These are phyloP conservation scores for Lepidocyrtinus sp. DNA, from an alignment of 2,888 invertebrate genomes.

Conservation along the genomic window DNA sequence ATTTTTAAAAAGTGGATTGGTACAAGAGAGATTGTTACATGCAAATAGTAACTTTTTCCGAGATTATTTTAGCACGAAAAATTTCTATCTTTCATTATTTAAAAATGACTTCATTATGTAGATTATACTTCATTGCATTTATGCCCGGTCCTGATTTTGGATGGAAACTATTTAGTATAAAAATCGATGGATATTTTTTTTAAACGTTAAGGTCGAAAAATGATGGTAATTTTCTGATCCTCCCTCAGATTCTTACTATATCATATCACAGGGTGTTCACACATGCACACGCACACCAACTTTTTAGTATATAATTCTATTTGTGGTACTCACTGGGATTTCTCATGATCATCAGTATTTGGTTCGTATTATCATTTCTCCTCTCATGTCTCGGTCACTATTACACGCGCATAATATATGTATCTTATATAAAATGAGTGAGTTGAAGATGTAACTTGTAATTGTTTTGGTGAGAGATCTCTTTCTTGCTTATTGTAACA, in stretches of 20 bases:
- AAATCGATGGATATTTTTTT: neutral
- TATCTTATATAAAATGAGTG: slow-evolving; percentile 42
- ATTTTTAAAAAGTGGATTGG: slow-evolving; percentile 45
- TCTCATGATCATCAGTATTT: too few species aligned
- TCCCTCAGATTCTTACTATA: neutral
- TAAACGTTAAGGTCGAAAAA: too few species aligned
- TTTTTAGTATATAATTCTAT: too few species aligned
- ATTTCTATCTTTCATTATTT: too few species aligned
- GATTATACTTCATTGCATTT: slow-evolving; percentile 45
- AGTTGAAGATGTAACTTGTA: slow-evolving; percentile 16
- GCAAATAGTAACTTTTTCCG: too few species aligned
- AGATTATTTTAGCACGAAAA: too few species aligned
- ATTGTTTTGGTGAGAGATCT: slow-evolving; percentile 46
- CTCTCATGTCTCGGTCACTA: slow-evolving; percentile 39
- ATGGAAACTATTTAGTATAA: slow-evolving; percentile 32
- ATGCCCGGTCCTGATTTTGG: slow-evolving; percentile 55
- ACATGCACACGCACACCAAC: slow-evolving; percentile 58
- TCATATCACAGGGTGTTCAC: slow-evolving; percentile 70
- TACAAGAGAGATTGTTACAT: too few species aligned
- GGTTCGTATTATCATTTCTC: too few species aligned
- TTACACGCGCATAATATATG: slow-evolving; percentile 18
- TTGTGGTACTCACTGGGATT: slow-evolving; percentile 53
- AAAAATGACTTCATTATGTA: slow-evolving; percentile 38
- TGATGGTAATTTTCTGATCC: too few species aligned
- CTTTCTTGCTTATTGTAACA: slow-evolving; percentile 28